phyloP scores from a whole-genome alignment of 2,113 vertebrate genomes.

The Chrysemys picta region DNA sequence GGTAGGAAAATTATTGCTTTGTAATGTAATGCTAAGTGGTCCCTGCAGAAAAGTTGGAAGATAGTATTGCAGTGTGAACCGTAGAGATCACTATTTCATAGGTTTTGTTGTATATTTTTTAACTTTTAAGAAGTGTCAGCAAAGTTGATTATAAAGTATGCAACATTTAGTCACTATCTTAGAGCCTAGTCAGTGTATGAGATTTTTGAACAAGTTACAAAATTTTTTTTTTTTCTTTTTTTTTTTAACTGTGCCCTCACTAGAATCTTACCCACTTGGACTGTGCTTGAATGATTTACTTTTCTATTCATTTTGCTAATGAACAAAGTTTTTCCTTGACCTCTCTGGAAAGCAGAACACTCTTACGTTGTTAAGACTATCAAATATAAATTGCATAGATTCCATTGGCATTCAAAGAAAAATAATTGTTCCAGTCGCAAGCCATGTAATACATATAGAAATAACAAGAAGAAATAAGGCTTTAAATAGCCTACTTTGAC shows the following conservation, averaged over 20 bases:
- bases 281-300: neutral
- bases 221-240: neutral
- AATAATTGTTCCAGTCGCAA: neutral
- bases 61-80: conserved; percentile 41
- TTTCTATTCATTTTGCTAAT: conserved; percentile 15
- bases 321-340: neutral
- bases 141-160: conserved; percentile 22
- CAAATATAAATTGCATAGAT: neutral
- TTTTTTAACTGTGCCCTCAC: neutral
- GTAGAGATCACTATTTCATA: neutral
- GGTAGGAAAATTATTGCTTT: conserved; percentile 58
- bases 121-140: conserved; percentile 14
- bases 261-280: neutral
- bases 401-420: neutral
- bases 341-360: conserved; percentile 13
- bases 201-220: neutral
- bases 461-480: neutral
- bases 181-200: neutral
- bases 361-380: conserved; percentile 20
- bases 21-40: conserved; percentile 55
- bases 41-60: conserved; percentile 64
- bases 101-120: conserved; percentile 22
- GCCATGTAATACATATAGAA: neutral
- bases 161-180: neutral
- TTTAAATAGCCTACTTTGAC: neutral